Base-by-base conservation (phyloP, 2,797 vertebrate species). In the Poecilia velifera region DNA sequence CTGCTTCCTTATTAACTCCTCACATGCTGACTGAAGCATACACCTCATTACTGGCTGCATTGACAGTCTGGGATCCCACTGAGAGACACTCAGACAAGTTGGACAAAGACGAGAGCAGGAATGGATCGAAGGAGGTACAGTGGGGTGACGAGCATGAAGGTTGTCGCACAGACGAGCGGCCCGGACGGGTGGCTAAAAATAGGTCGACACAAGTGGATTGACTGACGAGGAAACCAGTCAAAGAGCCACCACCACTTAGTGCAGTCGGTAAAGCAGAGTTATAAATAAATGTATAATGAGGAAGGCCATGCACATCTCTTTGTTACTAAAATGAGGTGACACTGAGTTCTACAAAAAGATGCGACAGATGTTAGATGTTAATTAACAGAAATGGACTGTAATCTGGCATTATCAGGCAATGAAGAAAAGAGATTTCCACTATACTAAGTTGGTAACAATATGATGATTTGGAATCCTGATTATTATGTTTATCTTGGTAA, bases 1-100 rank as follows among this genome's bases (percentile, higher is more conserved):
- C 91, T 89, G 91, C 88, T 94, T 91, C 93, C 93, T 95, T 95
- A 96, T 96, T 95, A 95, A 95, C 94, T 93, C 93, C 90, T 95
- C 90, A 93, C 92, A 94, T 88, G 93, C 93, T 90, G 95, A 92
- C 92, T 93, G 90, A 88, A 91, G 89, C 87, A 89, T 91, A 91
- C 89, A 89, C 92, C 93, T 95, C 95, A 95, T 93, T 95, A 94
- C 86, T 81, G 89, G 92, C 91, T 90, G 90, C 89, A 91, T 89
- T 88, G 93, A 89, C 92, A 91, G 92, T 80, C 90, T 72, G 89
- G 83, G 75, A 75, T 87, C 88, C 88, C 74, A 43, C 88, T 75
- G 90, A 89, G 88, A 88, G 76, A 88, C 84, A 73, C 79, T 78
- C 86, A 90, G 74, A 89, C 88, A 84, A 39, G 49, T 66, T 78